Base-by-base conservation (phyloP, 2,113 vertebrate genomes). In the Myanophis thanlyinensis region DNA sequence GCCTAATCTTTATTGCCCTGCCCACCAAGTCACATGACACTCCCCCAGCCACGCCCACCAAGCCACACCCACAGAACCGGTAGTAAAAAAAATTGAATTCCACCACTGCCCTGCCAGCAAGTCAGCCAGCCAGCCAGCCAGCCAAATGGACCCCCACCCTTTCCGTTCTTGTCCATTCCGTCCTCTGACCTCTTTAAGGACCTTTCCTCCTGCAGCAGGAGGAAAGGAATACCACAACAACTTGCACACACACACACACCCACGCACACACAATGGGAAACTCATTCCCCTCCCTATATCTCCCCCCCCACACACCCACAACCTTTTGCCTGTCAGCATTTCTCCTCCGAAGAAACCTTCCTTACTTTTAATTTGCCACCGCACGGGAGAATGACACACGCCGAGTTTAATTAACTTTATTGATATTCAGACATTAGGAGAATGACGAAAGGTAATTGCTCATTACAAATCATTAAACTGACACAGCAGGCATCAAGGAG, bases 361-460 rank as follows among this genome's bases (percentile, higher is more conserved):
- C n/a, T 90, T 88, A 85, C 92, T 93, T 95, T 91, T 91, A 62
- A 89, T 80, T 87, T 62, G 51, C 46, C 87, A 11, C 89, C 30
- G 84, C 90, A 73, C 93, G 86, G 49, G 51, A 93, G 95, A 96
- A 96, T 96, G 94, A 93, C 97, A 97, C 97, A 98, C 46, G 97
- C 97, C 95, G 97, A 95, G 97, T 98, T 98, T 98, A 98, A 98
- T 98, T 98, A 98, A 98, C 98, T 98, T 98, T 98, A 98, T 98
- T 98, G 98, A 98, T 98, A 98, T 98, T 98, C 97, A 98, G 98
- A 98, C 98, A 98, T 98, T 98, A 98, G 96, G 97, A 97, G 97
- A 98, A 97, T 97, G 97, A 98, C 97, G 97, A 96, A 97, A 98
- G 97, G 97, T 98, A 98, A 98, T 98, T 98, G 97, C 97, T 98